Evolutionary conservation across 2,888 invertebrate genomes (phyloP), one percentile per base, ranked within the genome.

Genomic region (Neria commutata): DNA sequence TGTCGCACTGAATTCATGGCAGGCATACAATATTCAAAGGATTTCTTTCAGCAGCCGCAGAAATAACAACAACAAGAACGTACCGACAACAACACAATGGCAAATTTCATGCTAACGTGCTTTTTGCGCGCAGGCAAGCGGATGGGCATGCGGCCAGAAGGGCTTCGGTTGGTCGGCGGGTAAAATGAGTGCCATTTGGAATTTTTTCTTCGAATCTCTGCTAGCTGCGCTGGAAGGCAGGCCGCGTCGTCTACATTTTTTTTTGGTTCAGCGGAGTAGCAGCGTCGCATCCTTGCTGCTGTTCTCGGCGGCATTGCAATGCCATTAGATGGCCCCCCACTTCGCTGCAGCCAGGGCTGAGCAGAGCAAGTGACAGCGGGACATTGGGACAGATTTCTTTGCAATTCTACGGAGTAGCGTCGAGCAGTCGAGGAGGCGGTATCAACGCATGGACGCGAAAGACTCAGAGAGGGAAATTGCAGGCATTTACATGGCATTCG

Each of bases 91-190:
- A 14, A 42, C 11, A 17, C 48, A 51, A 51, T 42, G 49, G 25
- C 53, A 53, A 53, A 53, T 49, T 49, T 54, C 49, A 50, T n/a
- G 53, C 49, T 47, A n/a, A n/a, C n/a, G 49, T 24, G 53, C 60
- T 25, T 46, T 54, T 54, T 47, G 29, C 6, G 29, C 29, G 56
- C 60, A 69, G 58, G 63, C 60, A 62, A 62, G 63, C 55, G 62
- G 59, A 48, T 59, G 42, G 40, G 58, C 33, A 56, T 49, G 63
- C 63, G 52, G 47, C 56, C 49, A 61, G 62, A 65, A 65, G 53
- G 64, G 64, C 62, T 56, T 52, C 49, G 19, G 40, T 34, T 51
- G 54, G 29, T 42, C 70, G 72, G 67, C 67, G 68, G 72, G 66
- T n/a, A n/a, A n/a, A n/a, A n/a, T n/a, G n/a, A n/a, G n/a, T n/a